Evolutionary conservation across 2,797 vertebrate genomes (phyloP), one percentile per base, ranked within the genome.

Genomic region (Buceros bicornis): DNA sequence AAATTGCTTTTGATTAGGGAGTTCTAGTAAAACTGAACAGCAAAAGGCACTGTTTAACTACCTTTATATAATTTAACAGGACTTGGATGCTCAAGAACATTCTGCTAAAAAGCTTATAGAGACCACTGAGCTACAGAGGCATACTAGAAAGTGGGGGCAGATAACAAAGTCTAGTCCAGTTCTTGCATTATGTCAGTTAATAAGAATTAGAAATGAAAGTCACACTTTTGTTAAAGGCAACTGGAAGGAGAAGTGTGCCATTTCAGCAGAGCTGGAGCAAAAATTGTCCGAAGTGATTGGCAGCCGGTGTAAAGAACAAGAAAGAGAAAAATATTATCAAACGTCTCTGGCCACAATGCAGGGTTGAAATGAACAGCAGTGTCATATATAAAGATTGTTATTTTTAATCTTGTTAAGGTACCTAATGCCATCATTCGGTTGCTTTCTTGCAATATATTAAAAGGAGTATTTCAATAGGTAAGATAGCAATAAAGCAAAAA

Each of bases 191-290:
- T 57, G 73, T 62, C 62, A 84, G 60, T 81, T 88, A 81, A 79
- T 45, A 95, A 78, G 77, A 94, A 94, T 70, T 91, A 93, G 66
- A 90, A 87, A 82, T 81, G 0, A 82, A 95, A 95, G 43, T 31
- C 2, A 2, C 73, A 77, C 62, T 58, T 89, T 87, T 93, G 43
- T 86, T 66, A 76, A 84, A 96, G 61, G 70, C n/a, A 84, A 79
- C n/a, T 76, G 60, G 80, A 92, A 96, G 48, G 42, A 84, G 77
- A 90, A 92, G 60, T 66, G 72, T 89, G 86, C 21, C 5, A 1
- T 79, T 96, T 94, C 88, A 92, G 73, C 81, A 96, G 58, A 95
- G 94, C 29, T 60, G 58, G 62, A 87, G 73, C 37, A 94, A 74
- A 95, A 90, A 79, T 66, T 16, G 60, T 65, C 58, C 21, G 15